Evolutionary conservation across 2,888 invertebrate species (phyloP), one percentile per base, ranked within the genome.

Genomic region (Geophilus truncorum): DNA sequence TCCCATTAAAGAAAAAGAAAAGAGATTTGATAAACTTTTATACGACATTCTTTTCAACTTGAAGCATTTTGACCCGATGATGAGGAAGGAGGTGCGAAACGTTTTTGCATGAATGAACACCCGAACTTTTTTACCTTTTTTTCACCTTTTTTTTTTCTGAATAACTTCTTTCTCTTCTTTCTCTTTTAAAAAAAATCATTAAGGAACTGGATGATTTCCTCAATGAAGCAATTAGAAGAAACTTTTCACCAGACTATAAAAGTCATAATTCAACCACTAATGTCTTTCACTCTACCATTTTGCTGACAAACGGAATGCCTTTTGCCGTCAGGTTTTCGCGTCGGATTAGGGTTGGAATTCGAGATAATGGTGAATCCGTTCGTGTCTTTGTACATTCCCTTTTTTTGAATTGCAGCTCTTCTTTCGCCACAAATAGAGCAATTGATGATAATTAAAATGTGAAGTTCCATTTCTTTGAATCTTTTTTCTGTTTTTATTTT

Each of bases 141-240:
- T 15, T 45, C 45, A 18, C n/a, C 45, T 45, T 45, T 45, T 45
- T 40, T 18, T 45, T 45, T 45, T 45, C 15, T 40, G 2, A 7
- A 7, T 15, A 12, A 18, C n/a, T n/a, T 45, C 18, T 12, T 12
- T 45, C 45, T 45, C n/a, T 45, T 45, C n/a, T 32, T 6, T 75
- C 25, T 3, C n/a, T 32, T 21, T 75, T 23, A 0, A 75, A 34
- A 34, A 0, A 75, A 34, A 34, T 23, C 30, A 77, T 32, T 77
- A 32, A 30, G 77, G 77, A 23, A 23, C 30, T 77, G 32, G 23
- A 32, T 34, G 34, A 77, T 77, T 77, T 77, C 77, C 77, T 30
- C 36, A 34, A 23, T 30, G 32, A 34, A 34, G 34, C 77, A 77
- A 77, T 77, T 77, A 77, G 34, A 77, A 77, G 77, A 32, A 34